Evolutionary conservation across 2,797 vertebrate genomes (phyloP), one percentile per base, ranked within the genome.

Genomic region (Ptychadena robeensis): DNA sequence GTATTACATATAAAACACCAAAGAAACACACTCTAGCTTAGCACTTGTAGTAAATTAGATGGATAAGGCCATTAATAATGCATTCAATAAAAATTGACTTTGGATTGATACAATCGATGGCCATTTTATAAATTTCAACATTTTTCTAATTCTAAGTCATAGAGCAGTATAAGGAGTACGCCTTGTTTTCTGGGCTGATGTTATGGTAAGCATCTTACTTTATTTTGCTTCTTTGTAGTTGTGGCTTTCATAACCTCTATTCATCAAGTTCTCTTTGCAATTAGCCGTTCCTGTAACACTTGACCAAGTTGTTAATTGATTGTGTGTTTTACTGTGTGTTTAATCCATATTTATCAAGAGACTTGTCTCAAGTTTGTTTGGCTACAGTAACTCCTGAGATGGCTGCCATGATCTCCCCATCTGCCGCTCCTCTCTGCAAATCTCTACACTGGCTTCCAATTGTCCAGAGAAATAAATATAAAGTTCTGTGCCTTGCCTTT

Each of bases 341-440:
- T 69, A 38, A 68, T 68, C 34, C 34, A 67, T 67, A 67, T 67
- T 67, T 67, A 67, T 67, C 65, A 22, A 27, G 67, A 38, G 35
- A 27, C 67, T 15, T 25, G 34, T 2, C n/a, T 25, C n/a, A 69
- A 0, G 67, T n/a, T 37, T 12, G 11, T 31, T 25, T 27, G 7
- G 9, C 67, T 37, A 11, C n/a, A 25, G 35, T 40, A 38, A 14
- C 35, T 38, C n/a, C 9, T 68, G 32, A 25, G 25, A 15, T 28
- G n/a, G n/a, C n/a, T n/a, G n/a, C n/a, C n/a, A n/a, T n/a, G n/a
- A n/a, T n/a, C n/a, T n/a, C n/a, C n/a, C n/a, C n/a, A n/a, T n/a
- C n/a, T n/a, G n/a, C n/a, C n/a, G n/a, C n/a, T n/a, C n/a, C n/a
- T n/a, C n/a, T n/a, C n/a, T n/a, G n/a, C n/a, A n/a, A n/a, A n/a